phyloP scores from a whole-genome alignment of 1,140 invertebrate species.

The Drosophila lini region DNA sequence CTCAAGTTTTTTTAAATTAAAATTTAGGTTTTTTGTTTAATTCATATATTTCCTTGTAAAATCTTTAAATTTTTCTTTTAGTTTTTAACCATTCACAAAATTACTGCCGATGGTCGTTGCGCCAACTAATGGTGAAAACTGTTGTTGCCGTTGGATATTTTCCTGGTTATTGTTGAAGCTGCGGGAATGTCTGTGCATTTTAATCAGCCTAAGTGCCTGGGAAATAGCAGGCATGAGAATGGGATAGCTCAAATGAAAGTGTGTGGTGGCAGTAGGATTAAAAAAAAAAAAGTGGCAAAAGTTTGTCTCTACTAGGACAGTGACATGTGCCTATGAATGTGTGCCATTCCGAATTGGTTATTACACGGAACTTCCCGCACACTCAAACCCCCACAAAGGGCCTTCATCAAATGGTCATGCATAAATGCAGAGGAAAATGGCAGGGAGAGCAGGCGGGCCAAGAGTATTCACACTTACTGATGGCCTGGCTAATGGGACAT shows the following conservation, averaged over 20 bases:
- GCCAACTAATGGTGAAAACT: slow-evolving; percentile 51
- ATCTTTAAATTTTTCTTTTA: background rate
- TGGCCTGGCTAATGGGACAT: slow-evolving; percentile 17
- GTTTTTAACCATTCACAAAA: slow-evolving; percentile 27
- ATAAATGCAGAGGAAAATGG: slow-evolving; percentile 41
- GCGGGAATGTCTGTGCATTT: slow-evolving; percentile 69
- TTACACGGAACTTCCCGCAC: slow-evolving; percentile 49
- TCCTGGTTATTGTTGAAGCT: slow-evolving; percentile 50
- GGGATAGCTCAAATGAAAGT: slow-evolving; percentile 16
- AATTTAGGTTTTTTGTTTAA: background rate
- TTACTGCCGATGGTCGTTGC: slow-evolving; percentile 36
- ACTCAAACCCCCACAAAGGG: slow-evolving; percentile 1
- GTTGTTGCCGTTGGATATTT: slow-evolving; percentile 29
- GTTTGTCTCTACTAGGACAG: slow-evolving; percentile 35
- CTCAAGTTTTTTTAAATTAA: background rate
- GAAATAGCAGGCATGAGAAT: slow-evolving; percentile 8
- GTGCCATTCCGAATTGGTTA: slow-evolving; percentile 78
- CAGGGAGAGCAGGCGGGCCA: background rate
- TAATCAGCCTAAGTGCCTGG: slow-evolving; percentile 77
- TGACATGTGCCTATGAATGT: slow-evolving; percentile 20
- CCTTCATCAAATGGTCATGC: slow-evolving; percentile 42
- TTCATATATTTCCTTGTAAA: background rate
- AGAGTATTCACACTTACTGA: slow-evolving; percentile 22
- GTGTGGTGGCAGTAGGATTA: slow-evolving; percentile 46
- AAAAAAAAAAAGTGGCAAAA: slow-evolving; percentile 66